Percentiles rank a stretch among this genome's conserved stretches.
These are phyloP conservation scores for Tragelaphus strepsiceros DNA, from an alignment of 2,113 vertebrate genomes.

Conservation along the genomic window DNA sequence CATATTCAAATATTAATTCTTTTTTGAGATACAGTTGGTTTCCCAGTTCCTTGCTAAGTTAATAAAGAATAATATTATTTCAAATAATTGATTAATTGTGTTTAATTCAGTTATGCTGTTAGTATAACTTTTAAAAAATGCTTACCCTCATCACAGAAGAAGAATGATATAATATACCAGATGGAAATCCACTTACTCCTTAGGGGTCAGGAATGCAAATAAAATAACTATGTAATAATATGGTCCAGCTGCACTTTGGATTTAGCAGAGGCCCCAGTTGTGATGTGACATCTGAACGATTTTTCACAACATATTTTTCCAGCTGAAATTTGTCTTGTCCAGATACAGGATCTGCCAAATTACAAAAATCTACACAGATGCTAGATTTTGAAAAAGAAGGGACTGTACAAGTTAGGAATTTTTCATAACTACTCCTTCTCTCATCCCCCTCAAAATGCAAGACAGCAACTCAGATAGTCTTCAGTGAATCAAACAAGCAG, in stretches of 20 bases:
- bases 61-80: constrained; percentile 6
- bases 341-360: constrained; percentile 4
- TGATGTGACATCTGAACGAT: constrained; percentile 28
- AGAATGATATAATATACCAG: constrained; percentile 38
- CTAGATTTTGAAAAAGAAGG: not conserved
- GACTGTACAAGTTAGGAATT: not conserved
- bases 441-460: not conserved
- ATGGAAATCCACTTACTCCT: constrained; percentile 38
- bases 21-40: not conserved
- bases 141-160: not conserved
- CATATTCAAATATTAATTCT: not conserved
- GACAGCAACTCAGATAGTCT: not conserved
- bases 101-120: not conserved
- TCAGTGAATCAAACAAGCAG: not conserved
- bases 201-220: constrained; percentile 57
- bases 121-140: not conserved
- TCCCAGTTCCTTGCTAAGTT: not conserved
- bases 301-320: constrained; percentile 51
- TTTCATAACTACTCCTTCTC: not conserved
- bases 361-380: constrained; percentile 21
- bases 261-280: not conserved
- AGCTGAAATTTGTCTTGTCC: constrained; percentile 40
- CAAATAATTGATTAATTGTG: not conserved
- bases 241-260: constrained; percentile 33
- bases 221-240: constrained; percentile 56